phyloP scores from a whole-genome alignment of 2,888 invertebrate genomes.

The Ceriagrion tenellum region DNA sequence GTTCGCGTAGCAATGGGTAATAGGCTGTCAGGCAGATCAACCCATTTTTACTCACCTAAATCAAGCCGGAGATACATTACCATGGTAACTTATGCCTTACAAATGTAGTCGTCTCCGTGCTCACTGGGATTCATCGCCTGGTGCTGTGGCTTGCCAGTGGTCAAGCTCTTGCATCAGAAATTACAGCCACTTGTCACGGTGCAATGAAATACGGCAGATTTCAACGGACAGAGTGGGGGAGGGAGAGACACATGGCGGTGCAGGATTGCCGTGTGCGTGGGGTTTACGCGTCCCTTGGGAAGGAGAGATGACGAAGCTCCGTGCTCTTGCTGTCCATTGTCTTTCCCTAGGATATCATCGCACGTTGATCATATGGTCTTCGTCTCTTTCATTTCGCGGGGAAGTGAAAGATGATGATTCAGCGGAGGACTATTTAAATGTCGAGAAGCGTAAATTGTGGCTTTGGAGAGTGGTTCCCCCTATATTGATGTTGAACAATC shows the following conservation, averaged over 20 bases:
- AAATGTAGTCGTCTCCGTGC: background rate
- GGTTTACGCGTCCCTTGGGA: background rate
- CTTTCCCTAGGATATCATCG: background rate
- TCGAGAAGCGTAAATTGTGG: too few species aligned
- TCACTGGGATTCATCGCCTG: background rate
- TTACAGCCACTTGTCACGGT: background rate
- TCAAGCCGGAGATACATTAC: background rate
- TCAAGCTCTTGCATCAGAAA: conserved; percentile 16
- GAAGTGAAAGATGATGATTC: background rate
- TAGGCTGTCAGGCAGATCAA: background rate
- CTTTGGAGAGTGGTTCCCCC: too few species aligned
- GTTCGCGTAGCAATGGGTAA: too few species aligned
- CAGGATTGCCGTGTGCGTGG: background rate
- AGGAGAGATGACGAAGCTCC: background rate
- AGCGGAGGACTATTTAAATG: background rate
- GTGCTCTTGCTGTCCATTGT: background rate
- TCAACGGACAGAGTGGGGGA: background rate
- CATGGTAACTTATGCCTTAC: background rate
- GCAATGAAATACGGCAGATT: conserved; percentile 36
- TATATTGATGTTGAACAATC: too few species aligned
- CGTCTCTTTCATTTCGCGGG: background rate
- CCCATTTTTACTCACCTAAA: background rate
- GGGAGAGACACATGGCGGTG: background rate
- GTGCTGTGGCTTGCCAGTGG: background rate
- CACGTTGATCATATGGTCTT: background rate